Conservation (phyloP, 1,140 invertebrate species). For the Chymomyza costata region DNA sequence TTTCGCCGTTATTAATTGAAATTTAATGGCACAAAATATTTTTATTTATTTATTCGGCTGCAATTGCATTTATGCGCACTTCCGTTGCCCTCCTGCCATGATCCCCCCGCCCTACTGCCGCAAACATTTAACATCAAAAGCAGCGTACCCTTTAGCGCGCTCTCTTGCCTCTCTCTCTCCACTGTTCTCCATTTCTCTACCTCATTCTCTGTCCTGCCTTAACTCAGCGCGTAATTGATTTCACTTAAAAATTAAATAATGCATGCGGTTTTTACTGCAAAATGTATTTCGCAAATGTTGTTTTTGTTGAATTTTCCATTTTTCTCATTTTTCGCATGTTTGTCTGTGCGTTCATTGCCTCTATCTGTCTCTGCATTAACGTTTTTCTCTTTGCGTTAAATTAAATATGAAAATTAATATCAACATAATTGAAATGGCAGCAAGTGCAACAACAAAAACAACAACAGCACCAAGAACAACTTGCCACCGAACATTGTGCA, state of each 20-base stretch:
- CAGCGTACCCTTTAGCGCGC: neutral
- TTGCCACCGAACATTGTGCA: neutral
- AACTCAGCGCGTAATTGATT: conserved; percentile 67
- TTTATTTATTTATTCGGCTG: conserved; percentile 71
- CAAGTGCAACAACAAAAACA: conserved; percentile 13
- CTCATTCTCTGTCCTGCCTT: conserved; percentile 5
- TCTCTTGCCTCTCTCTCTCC: conserved; percentile 1
- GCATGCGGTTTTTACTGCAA: conserved; percentile 71
- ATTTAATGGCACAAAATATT: conserved; percentile 70
- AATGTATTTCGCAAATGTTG: conserved; percentile 61
- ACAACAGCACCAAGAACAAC: no score
- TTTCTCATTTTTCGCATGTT: neutral
- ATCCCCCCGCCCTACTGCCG: conserved; percentile 17
- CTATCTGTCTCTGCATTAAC: neutral
- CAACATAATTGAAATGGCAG: conserved; percentile 68
- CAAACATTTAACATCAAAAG: conserved; percentile 67
- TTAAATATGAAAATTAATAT: conserved; percentile 73
- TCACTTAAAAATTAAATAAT: conserved; percentile 75
- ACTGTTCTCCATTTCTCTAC: no score
- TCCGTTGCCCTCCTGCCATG: conserved; percentile 44
- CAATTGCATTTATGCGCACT: conserved; percentile 69
- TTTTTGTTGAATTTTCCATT: conserved; percentile 5
- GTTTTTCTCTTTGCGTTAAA: conserved; percentile 55
- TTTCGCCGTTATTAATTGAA: conserved; percentile 73
- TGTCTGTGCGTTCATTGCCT: conserved; percentile 1